phyloP scores from a whole-genome alignment of 2,113 vertebrate species.

The Hymenochirus boettgeri region DNA sequence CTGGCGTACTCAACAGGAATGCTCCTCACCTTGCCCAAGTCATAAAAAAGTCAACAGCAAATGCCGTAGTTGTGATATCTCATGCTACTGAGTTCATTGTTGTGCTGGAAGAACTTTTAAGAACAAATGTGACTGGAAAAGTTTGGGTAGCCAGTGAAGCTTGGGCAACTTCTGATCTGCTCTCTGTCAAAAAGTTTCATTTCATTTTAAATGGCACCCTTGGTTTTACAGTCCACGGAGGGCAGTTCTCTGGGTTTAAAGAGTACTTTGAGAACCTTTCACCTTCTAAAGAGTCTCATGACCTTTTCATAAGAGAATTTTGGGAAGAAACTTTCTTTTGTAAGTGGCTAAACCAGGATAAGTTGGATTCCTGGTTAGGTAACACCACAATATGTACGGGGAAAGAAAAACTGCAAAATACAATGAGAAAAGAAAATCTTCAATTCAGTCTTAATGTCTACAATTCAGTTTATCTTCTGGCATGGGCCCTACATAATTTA shows the following conservation, averaged over 20 bases:
- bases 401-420: not conserved
- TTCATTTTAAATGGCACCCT: not conserved
- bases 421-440: not conserved
- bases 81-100: not conserved
- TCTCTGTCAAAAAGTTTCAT: not conserved
- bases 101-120: slow-evolving; percentile 4
- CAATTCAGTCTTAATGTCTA: not conserved
- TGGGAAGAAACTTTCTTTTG: slow-evolving; percentile 16
- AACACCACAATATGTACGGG: not conserved
- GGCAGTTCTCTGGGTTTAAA: not conserved
- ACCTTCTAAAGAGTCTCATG: too few species aligned
- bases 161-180: slow-evolving; percentile 5
- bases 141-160: slow-evolving; percentile 15
- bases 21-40: not conserved
- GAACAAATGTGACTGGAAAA: slow-evolving; percentile 4
- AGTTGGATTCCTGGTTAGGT: not conserved
- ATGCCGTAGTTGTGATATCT: slow-evolving; percentile 16
- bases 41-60: slow-evolving; percentile 32
- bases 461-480: slow-evolving; percentile 5
- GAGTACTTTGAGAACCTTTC: slow-evolving; percentile 6
- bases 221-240: slow-evolving; percentile 10
- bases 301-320: slow-evolving; percentile 4
- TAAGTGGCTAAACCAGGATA: not conserved
- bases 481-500: slow-evolving; percentile 8
- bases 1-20: not conserved